Evolutionary conservation across 2,888 invertebrate genomes (phyloP).

Genomic region (Pseudococcus viburni): DNA sequence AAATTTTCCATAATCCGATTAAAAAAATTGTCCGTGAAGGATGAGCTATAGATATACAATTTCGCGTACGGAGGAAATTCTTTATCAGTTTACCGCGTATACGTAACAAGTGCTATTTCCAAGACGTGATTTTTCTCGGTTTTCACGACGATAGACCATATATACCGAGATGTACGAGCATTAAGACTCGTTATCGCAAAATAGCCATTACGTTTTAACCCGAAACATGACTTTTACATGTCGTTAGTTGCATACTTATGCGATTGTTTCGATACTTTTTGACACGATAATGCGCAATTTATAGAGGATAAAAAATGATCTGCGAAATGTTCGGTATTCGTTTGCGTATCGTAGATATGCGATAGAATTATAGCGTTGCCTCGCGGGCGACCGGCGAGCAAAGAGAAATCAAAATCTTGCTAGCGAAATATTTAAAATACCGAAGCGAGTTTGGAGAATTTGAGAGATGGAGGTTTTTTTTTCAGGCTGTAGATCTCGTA

Average conservation of each 20-base stretch:
- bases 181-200: not conserved
- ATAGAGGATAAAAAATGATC: slow-evolving; percentile 10
- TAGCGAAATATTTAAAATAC: not conserved
- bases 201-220: not conserved
- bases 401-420: not conserved
- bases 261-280: slow-evolving; percentile 20
- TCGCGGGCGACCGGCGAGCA: not conserved
- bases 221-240: not conserved
- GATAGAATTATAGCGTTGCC: not conserved
- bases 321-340: not conserved
- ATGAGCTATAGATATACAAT: not conserved
- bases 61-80: not conserved
- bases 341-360: not conserved
- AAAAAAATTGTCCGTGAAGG: not conserved
- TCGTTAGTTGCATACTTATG: slow-evolving; percentile 3
- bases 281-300: not conserved
- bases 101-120: not conserved
- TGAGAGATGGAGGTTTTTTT: not conserved
- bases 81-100: not conserved
- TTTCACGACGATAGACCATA: not conserved
- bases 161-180: not conserved
- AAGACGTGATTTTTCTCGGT: not conserved
- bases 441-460: not conserved
- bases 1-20: slow-evolving; percentile 26
- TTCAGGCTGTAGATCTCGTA: too few relatives aligned